A percentile compares a stretch with the other conserved stretches of the same genome.
These are phyloP conservation scores for Hassar affinis DNA, from an alignment of 2,113 vertebrate genomes.

Conservation along the genomic window DNA sequence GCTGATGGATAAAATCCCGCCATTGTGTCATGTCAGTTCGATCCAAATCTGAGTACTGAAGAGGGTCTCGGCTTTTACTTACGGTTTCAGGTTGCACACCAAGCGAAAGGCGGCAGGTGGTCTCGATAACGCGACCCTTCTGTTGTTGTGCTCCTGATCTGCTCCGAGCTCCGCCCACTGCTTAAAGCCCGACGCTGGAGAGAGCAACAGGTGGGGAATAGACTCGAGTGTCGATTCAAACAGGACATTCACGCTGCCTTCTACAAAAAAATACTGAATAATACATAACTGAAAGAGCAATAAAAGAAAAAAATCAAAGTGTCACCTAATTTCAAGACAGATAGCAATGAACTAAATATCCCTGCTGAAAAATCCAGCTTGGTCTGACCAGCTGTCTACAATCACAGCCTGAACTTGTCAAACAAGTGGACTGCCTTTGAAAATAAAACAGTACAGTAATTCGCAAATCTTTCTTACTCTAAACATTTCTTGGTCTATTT, in stretches of 20 bases:
- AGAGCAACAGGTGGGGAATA: conserved; percentile 67
- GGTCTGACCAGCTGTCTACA: not conserved
- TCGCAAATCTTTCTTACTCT: too few relatives aligned
- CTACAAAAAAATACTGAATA: not conserved
- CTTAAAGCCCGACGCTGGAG: conserved; percentile 58
- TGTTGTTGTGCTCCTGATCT: conserved; percentile 33
- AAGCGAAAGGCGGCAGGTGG: conserved; percentile 62
- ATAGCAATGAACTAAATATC: not conserved
- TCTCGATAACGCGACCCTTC: conserved; percentile 47
- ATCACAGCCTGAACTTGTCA: not conserved
- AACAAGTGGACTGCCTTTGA: not conserved
- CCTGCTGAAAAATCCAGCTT: not conserved
- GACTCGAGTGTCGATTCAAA: not conserved
- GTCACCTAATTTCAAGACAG: not conserved
- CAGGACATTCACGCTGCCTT: too few relatives aligned
- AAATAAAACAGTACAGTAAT: not conserved
- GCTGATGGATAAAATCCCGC: not conserved
- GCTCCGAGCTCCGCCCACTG: conserved; percentile 66
- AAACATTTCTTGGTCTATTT: not conserved
- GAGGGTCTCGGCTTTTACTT: conserved; percentile 55
- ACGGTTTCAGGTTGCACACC: conserved; percentile 62
- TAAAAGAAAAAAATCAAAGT: too few relatives aligned
- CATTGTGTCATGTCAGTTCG: not conserved
- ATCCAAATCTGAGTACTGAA: not conserved
- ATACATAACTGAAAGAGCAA: not conserved